Conservation (phyloP, 2,113 vertebrate species). For the Amia ocellicauda region DNA sequence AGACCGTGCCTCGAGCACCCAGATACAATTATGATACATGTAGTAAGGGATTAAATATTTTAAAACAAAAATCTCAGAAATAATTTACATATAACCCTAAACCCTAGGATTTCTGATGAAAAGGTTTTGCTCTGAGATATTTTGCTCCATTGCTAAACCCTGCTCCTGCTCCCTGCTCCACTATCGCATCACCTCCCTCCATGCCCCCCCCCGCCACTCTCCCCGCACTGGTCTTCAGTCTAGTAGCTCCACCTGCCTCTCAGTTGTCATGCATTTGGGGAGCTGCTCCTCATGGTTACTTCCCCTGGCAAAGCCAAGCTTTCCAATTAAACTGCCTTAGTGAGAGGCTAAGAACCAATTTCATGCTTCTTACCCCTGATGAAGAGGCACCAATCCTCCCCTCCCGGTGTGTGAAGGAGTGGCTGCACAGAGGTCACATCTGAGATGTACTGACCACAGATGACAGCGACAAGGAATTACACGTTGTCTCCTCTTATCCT, state of each 20-base stretch:
- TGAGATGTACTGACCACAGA: conserved; percentile 21
- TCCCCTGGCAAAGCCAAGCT: conserved; percentile 58
- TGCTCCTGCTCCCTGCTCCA: conserved; percentile 8
- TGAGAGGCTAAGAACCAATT: conserved; percentile 73
- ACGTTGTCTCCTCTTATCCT: neutral
- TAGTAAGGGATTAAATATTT: too few species aligned
- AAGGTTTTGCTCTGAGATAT: conserved; percentile 22
- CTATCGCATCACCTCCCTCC: neutral
- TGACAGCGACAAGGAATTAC: neutral
- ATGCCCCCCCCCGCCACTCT: conserved; percentile 8
- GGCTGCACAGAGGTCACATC: neutral
- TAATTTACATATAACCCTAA: neutral
- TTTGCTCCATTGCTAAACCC: conserved; percentile 2
- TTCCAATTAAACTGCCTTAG: conserved; percentile 72
- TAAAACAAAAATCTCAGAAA: too few species aligned
- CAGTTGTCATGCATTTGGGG: conserved; percentile 62
- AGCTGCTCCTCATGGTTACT: conserved; percentile 27
- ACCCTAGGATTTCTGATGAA: neutral
- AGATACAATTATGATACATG: too few species aligned
- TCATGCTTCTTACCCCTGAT: conserved; percentile 71
- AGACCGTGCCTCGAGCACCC: too few species aligned
- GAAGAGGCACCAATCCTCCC: conserved; percentile 56
- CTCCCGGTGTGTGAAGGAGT: conserved; percentile 16
- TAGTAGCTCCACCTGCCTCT: too few species aligned
- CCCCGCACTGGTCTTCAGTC: conserved; percentile 40